Percentiles rank a stretch among this genome's conserved stretches.
Evolutionary conservation across 1,140 invertebrate species (phyloP).

Genomic region (Aculops lycopersici): DNA sequence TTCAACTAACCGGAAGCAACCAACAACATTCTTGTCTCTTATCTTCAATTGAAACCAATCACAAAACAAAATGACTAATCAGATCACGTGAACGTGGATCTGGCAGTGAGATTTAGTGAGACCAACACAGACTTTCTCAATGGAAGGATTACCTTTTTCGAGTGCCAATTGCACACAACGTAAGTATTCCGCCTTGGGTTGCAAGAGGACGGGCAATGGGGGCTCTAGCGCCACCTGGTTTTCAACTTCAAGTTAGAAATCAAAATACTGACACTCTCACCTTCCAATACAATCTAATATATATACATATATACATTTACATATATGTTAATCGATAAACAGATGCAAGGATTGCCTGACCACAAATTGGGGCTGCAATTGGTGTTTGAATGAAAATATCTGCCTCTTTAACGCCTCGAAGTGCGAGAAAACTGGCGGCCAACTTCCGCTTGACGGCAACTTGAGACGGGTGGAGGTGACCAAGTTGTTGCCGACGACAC

Average conservation of each 20-base stretch:
- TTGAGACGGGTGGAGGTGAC: no score
- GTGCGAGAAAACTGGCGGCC: conserved; percentile 43
- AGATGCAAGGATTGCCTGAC: conserved; percentile 43
- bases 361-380: conserved; percentile 62
- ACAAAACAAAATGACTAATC: background rate
- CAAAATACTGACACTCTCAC: no score
- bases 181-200: conserved; percentile 13
- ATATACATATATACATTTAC: no score
- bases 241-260: no score
- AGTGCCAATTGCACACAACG: conserved; percentile 49
- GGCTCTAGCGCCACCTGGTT: no score
- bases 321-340: no score
- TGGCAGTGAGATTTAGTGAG: conserved; percentile 69
- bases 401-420: conserved; percentile 53
- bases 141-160: conserved; percentile 56
- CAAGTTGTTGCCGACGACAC: no score
- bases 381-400: conserved; percentile 78
- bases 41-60: background rate
- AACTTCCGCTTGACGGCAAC: no score
- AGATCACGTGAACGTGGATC: conserved; percentile 7
- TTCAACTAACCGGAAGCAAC: background rate
- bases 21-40: background rate
- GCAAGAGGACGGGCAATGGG: background rate
- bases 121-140: conserved; percentile 75
- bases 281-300: no score